A percentile compares a stretch with the other conserved stretches of the same genome.
These are phyloP conservation scores for Lepidurus couesii DNA, from an alignment of 1,140 invertebrate genomes.

Conservation along the genomic window DNA sequence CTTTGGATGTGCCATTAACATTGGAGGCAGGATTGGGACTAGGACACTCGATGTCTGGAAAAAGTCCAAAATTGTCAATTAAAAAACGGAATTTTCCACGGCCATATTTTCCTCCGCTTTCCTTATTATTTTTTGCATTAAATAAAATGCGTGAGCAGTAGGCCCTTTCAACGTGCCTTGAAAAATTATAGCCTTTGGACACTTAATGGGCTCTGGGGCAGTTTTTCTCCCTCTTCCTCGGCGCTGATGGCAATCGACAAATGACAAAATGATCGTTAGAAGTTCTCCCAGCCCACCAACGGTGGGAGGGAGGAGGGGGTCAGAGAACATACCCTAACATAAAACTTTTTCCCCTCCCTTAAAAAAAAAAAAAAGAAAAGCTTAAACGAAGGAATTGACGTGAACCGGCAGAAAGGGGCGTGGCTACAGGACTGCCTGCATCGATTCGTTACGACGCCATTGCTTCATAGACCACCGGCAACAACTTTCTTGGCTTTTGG, in stretches of 20 bases:
- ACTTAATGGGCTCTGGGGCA: too few relatives aligned
- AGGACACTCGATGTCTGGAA: neutral
- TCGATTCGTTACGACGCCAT: neutral
- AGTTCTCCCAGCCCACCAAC: too few relatives aligned
- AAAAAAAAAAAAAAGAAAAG: constrained; percentile 18
- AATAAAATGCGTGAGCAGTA: too few relatives aligned
- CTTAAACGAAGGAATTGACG: neutral
- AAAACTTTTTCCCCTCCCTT: neutral
- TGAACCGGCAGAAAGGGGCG: neutral
- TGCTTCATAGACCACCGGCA: neutral
- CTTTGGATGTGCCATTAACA: constrained; percentile 33
- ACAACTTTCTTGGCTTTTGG: neutral
- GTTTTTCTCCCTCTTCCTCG: too few relatives aligned
- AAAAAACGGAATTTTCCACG: neutral
- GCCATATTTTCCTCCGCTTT: neutral
- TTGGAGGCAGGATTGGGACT: constrained; percentile 34
- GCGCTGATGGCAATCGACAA: too few relatives aligned
- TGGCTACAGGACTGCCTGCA: neutral
- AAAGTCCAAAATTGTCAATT: constrained; percentile 1
- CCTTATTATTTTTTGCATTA: too few relatives aligned
- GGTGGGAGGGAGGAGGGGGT: too few relatives aligned
- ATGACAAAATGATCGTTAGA: too few relatives aligned
- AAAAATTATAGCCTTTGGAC: too few relatives aligned
- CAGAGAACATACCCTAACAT: neutral
- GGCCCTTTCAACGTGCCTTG: too few relatives aligned